Evolutionary conservation across 2,888 invertebrate species (phyloP).

Genomic region (Micoletzkya japonica): DNA sequence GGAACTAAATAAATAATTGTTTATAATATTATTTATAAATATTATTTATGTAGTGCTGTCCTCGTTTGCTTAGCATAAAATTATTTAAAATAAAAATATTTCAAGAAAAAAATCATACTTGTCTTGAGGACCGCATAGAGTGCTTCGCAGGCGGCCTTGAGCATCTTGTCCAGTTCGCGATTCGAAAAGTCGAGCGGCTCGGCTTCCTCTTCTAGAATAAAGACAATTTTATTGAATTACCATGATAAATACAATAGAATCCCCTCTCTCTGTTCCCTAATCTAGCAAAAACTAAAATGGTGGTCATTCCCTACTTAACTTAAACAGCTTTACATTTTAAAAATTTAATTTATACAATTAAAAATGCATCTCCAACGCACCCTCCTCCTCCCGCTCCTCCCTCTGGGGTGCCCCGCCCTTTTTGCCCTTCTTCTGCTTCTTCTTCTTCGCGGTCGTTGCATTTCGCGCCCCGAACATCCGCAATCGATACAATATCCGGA

Average conservation of each 20-base stretch:
- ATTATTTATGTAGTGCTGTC: no score
- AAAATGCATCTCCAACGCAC: not conserved
- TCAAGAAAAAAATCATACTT: no score
- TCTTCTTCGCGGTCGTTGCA: constrained; percentile 4
- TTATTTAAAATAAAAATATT: no score
- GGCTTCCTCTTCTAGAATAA: constrained; percentile 2
- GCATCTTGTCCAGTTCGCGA: constrained; percentile 14
- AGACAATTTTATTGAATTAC: not conserved
- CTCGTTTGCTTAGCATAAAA: no score
- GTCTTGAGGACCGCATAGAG: constrained; percentile 7
- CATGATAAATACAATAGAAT: not conserved
- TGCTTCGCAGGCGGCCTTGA: constrained; percentile 3
- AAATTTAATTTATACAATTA: not conserved
- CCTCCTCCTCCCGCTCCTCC: constrained; percentile 7
- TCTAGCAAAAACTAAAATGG: not conserved
- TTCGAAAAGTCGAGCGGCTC: not conserved
- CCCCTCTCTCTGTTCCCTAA: not conserved
- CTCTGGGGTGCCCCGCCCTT: constrained; percentile 6
- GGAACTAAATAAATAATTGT: not conserved
- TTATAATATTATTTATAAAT: no score
- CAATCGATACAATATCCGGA: constrained; percentile 5
- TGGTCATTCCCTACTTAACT: not conserved
- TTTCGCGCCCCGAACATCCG: constrained; percentile 6
- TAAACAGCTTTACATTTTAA: not conserved
- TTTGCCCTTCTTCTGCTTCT: constrained; percentile 9